These are phyloP conservation scores for Aleiodes sp. DNA, from an alignment of 1,140 invertebrate species.

Conservation along the genomic window DNA sequence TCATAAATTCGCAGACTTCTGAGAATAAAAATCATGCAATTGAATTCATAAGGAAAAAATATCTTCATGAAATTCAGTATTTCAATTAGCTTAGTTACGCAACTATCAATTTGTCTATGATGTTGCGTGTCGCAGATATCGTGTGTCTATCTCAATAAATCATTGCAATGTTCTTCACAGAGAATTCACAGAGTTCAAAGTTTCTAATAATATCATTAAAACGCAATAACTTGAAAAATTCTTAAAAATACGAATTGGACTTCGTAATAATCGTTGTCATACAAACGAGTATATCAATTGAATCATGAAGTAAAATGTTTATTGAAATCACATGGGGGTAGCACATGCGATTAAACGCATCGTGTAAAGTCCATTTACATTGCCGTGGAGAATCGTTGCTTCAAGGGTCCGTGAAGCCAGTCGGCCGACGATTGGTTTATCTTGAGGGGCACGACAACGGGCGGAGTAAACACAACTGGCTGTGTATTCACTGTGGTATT, in stretches of 20 bases:
- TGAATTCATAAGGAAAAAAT: background rate
- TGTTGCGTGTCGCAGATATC: conserved; percentile 5
- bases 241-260: too few relatives aligned
- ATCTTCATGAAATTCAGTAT: background rate
- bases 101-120: conserved; percentile 7
- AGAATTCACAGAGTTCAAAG: background rate
- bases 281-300: background rate
- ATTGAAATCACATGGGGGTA: conserved; percentile 18
- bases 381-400: conserved; percentile 24
- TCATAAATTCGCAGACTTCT: too few relatives aligned
- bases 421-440: conserved; percentile 36
- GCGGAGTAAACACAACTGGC: conserved; percentile 30
- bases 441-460: conserved; percentile 31
- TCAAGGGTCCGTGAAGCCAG: background rate
- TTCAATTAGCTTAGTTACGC: conserved; percentile 2
- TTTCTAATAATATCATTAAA: background rate
- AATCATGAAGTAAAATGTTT: conserved; percentile 13
- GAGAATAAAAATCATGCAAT: background rate
- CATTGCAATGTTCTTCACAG: too few relatives aligned
- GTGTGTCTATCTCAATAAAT: conserved; percentile 23
- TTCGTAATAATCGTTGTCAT: too few relatives aligned
- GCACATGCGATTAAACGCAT: conserved; percentile 14
- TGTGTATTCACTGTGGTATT: conserved; percentile 4
- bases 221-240: background rate
- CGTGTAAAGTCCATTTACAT: conserved; percentile 36